These are phyloP conservation scores for Phthorimaea operculella DNA, from an alignment of 1,140 invertebrate genomes.

Conservation along the genomic window DNA sequence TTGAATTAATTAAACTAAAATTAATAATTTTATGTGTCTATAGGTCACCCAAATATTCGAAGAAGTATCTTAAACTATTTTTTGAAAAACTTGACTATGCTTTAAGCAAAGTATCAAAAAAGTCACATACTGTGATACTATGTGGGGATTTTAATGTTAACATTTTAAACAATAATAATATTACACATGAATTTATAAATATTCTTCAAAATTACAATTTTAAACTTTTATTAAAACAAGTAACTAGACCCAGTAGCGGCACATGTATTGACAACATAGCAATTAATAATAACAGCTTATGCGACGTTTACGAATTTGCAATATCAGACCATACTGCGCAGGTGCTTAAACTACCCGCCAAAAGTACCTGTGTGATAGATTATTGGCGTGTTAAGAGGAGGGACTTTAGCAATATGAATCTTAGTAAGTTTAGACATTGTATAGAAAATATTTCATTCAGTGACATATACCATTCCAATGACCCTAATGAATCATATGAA, in stretches of 20 bases:
- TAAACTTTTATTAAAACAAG: slow-evolving; percentile 4
- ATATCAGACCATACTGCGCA: slow-evolving; percentile 10
- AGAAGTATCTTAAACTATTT: background rate
- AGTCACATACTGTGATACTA: slow-evolving; percentile 1
- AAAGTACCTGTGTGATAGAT: background rate
- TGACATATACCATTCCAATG: slow-evolving; percentile 6
- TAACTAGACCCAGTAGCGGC: slow-evolving; percentile 5
- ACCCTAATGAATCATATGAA: slow-evolving; percentile 7
- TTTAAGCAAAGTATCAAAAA: background rate
- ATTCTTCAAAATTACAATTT: slow-evolving; percentile 6
- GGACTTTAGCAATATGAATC: slow-evolving; percentile 3
- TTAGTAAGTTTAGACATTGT: slow-evolving; percentile 6
- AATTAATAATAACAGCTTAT: background rate
- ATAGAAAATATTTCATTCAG: slow-evolving; percentile 2
- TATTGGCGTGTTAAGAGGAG: slow-evolving; percentile 6
- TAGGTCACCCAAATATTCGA: slow-evolving; percentile 8
- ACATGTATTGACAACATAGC: slow-evolving; percentile 9
- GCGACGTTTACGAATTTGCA: background rate
- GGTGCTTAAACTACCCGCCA: slow-evolving; percentile 5
- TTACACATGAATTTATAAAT: background rate
- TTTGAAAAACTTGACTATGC: slow-evolving; percentile 1
- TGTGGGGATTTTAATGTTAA: slow-evolving; percentile 12
- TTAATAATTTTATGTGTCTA: slow-evolving; percentile 8
- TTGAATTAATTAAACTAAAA: slow-evolving; percentile 6
- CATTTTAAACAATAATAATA: slow-evolving; percentile 5